These are phyloP conservation scores for Aplochiton taeniatus DNA, from an alignment of 2,797 vertebrate species.

Conservation along the genomic window DNA sequence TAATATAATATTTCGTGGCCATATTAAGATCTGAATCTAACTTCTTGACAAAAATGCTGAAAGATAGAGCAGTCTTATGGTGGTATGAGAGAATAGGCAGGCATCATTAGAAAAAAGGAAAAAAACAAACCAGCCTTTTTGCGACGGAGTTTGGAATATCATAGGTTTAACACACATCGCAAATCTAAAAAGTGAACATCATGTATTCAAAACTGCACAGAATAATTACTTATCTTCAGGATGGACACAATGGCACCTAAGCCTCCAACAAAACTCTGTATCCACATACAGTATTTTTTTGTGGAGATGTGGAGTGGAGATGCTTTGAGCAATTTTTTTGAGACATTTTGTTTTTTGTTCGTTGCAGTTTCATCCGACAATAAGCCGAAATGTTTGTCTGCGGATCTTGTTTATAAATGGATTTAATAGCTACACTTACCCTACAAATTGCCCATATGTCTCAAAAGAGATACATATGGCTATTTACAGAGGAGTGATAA, in stretches of 20 bases:
- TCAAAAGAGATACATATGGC: slow-evolving; percentile 70
- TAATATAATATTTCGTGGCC: too few relatives aligned
- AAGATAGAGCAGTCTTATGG: too few relatives aligned
- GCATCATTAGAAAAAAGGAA: too few relatives aligned
- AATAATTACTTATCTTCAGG: slow-evolving; percentile 48
- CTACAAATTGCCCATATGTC: slow-evolving; percentile 67
- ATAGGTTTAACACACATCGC: too few relatives aligned
- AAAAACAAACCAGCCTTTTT: too few relatives aligned
- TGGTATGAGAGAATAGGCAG: too few relatives aligned
- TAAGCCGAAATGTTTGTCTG: slow-evolving; percentile 43
- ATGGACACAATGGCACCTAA: slow-evolving; percentile 36
- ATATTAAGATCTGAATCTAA: too few relatives aligned
- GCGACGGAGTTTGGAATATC: too few relatives aligned
- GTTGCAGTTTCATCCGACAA: slow-evolving; percentile 35
- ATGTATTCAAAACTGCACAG: slow-evolving; percentile 16
- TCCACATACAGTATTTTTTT: too few relatives aligned
- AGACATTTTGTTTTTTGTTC: slow-evolving; percentile 44
- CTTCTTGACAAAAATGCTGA: too few relatives aligned
- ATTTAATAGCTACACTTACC: slow-evolving; percentile 72
- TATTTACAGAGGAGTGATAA: slow-evolving; percentile 63
- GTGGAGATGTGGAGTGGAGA: too few relatives aligned
- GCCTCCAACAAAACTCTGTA: slow-evolving; percentile 24
- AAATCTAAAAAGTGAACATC: background rate
- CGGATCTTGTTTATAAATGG: slow-evolving; percentile 64
- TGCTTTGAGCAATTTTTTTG: slow-evolving; percentile 51